These are phyloP conservation scores for Cetoscarus ocellatus DNA, from an alignment of 2,797 vertebrate species.

Conservation along the genomic window DNA sequence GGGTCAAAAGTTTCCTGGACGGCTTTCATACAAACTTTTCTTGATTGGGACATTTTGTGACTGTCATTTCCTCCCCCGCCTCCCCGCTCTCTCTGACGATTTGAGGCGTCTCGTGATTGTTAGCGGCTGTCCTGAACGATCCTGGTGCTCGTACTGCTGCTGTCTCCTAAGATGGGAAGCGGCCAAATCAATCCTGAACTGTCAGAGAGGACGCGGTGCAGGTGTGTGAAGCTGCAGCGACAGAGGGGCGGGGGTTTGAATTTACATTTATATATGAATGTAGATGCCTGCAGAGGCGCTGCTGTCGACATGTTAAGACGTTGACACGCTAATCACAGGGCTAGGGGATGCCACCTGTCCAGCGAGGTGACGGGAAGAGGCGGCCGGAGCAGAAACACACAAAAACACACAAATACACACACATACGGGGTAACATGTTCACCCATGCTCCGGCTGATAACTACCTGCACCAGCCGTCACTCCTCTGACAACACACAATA, in stretches of 20 bases:
- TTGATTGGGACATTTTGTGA: constrained; percentile 67
- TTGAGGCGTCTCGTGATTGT: constrained; percentile 64
- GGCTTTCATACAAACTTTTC: constrained; percentile 69
- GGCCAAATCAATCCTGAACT: constrained; percentile 82
- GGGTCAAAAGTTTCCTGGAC: constrained; percentile 64
- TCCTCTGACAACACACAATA: constrained; percentile 84
- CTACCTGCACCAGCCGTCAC: constrained; percentile 75
- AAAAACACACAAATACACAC: constrained; percentile 22
- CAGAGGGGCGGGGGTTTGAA: constrained; percentile 43
- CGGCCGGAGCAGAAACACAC: constrained; percentile 45
- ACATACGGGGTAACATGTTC: constrained; percentile 44
- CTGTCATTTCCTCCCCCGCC: constrained; percentile 54
- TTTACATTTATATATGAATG: constrained; percentile 86
- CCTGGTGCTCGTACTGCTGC: constrained; percentile 42
- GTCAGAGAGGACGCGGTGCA: constrained; percentile 65
- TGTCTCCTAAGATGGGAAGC: constrained; percentile 56
- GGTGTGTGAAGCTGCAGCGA: constrained; percentile 49
- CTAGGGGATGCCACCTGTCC: constrained; percentile 83
- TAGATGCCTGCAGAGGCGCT: constrained; percentile 72
- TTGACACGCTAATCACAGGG: constrained; percentile 88
- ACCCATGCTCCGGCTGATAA: constrained; percentile 73
- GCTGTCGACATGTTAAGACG: constrained; percentile 82
- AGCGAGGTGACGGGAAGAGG: constrained; percentile 69
- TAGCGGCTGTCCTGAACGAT: constrained; percentile 64
- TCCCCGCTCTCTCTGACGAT: constrained; percentile 35